phyloP scores from a whole-genome alignment of 2,797 vertebrate species.

The Psittacula derbiana region DNA sequence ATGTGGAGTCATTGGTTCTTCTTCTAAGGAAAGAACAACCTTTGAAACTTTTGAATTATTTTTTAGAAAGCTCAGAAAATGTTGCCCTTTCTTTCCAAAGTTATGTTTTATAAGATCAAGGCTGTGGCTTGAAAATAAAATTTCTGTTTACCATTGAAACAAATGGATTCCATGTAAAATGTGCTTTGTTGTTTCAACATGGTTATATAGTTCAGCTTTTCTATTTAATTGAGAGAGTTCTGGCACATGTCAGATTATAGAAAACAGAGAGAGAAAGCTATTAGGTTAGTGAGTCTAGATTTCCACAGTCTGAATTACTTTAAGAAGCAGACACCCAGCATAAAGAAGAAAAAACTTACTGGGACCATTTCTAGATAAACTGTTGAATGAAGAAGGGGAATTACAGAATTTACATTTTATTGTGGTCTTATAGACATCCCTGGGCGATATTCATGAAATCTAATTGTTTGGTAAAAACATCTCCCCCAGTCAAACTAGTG shows the following conservation, averaged over 20 bases:
- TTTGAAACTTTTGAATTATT: neutral
- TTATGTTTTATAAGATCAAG: neutral
- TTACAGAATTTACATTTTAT: neutral
- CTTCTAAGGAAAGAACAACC: neutral
- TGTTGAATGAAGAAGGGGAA: neutral
- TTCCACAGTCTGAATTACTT: neutral
- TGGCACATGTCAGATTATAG: slow-evolving; percentile 20
- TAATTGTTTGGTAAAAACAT: neutral
- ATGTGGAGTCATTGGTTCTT: neutral
- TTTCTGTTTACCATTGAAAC: neutral
- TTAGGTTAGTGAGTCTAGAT: neutral
- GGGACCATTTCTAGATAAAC: neutral
- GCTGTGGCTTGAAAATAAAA: neutral
- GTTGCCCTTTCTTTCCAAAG: neutral
- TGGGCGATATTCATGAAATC: neutral
- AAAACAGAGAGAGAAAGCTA: neutral
- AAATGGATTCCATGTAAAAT: neutral
- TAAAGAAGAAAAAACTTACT: neutral
- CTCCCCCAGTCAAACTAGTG: neutral
- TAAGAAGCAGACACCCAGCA: neutral
- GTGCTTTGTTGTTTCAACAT: neutral
- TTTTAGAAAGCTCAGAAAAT: neutral
- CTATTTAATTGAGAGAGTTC: slow-evolving; percentile 1
- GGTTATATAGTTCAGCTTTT: neutral
- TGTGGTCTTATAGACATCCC: neutral